phyloP scores from a whole-genome alignment of 1,140 invertebrate genomes.

The Drosophila setifemur region DNA sequence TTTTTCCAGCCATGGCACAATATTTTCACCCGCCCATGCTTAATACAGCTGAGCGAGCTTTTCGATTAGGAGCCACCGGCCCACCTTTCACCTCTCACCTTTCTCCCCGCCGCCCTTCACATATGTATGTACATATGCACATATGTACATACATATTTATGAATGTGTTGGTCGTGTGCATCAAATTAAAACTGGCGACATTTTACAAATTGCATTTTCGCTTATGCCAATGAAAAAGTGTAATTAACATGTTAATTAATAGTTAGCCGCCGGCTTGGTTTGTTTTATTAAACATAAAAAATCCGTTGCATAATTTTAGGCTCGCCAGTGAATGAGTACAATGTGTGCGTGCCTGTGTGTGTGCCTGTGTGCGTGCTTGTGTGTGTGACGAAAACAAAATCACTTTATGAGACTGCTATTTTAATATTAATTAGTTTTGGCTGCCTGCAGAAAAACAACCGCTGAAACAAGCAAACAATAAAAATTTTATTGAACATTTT shows the following conservation, averaged over 20 bases:
- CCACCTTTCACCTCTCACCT: not conserved
- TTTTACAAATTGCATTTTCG: conserved; percentile 72
- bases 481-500: conserved; percentile 41
- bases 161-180: conserved; percentile 27
- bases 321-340: conserved; percentile 32
- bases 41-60: conserved; percentile 70
- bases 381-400: conserved; percentile 21
- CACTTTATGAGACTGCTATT: conserved; percentile 52
- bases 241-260: conserved; percentile 81
- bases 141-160: conserved; percentile 1
- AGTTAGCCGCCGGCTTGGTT: conserved; percentile 55
- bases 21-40: conserved; percentile 56
- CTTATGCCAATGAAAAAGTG: conserved; percentile 70
- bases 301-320: conserved; percentile 67
- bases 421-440: conserved; percentile 78
- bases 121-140: not conserved
- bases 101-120: not conserved
- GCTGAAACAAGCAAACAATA: conserved; percentile 27
- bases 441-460: conserved; percentile 36
- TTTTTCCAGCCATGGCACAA: conserved; percentile 79
- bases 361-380: not conserved
- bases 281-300: conserved; percentile 54
- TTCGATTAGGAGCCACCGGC: conserved; percentile 61
- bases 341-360: no score
- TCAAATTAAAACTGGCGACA: conserved; percentile 77